These are phyloP conservation scores for Macrostomum lignano DNA, from an alignment of 1,140 invertebrate species.

Conservation along the genomic window DNA sequence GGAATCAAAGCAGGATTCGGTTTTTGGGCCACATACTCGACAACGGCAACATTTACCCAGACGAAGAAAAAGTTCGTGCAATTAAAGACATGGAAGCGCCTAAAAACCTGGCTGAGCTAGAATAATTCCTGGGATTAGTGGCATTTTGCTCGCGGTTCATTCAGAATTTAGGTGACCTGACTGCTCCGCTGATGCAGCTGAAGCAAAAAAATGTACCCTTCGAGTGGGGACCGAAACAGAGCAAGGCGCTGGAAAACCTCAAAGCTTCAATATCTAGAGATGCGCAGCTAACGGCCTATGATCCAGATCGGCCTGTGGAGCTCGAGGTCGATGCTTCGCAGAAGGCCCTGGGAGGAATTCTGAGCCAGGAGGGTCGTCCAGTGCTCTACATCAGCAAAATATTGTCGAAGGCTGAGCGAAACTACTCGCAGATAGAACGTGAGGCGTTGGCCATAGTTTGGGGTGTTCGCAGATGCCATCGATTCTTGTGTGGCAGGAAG, in stretches of 20 bases:
- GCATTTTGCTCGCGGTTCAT: constrained; percentile 7
- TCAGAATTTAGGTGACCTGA: constrained; percentile 2
- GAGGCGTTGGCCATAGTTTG: constrained; percentile 23
- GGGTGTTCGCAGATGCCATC: constrained; percentile 22
- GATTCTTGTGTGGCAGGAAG: constrained; percentile 19
- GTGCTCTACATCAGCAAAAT: constrained; percentile 10
- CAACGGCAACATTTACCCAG: constrained; percentile 8
- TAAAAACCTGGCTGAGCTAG: constrained; percentile 8
- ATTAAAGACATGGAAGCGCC: constrained; percentile 11
- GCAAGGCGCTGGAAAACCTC: neutral
- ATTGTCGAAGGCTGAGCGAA: constrained; percentile 10
- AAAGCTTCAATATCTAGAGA: neutral
- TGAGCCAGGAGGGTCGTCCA: constrained; percentile 10
- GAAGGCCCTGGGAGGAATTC: constrained; percentile 9
- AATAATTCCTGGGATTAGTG: constrained; percentile 11
- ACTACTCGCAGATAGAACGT: constrained; percentile 24
- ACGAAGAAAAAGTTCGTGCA: constrained; percentile 10
- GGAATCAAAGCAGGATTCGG: constrained; percentile 8
- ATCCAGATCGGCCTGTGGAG: neutral
- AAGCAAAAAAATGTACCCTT: constrained; percentile 5
- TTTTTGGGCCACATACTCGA: constrained; percentile 11
- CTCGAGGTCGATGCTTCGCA: constrained; percentile 10
- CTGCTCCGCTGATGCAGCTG: constrained; percentile 5
- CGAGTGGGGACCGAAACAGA: constrained; percentile 7
- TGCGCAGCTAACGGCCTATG: neutral